Conservation (phyloP, 37 sponge, comb jelly and placozoan genomes). For the Agelas oroides region DNA sequence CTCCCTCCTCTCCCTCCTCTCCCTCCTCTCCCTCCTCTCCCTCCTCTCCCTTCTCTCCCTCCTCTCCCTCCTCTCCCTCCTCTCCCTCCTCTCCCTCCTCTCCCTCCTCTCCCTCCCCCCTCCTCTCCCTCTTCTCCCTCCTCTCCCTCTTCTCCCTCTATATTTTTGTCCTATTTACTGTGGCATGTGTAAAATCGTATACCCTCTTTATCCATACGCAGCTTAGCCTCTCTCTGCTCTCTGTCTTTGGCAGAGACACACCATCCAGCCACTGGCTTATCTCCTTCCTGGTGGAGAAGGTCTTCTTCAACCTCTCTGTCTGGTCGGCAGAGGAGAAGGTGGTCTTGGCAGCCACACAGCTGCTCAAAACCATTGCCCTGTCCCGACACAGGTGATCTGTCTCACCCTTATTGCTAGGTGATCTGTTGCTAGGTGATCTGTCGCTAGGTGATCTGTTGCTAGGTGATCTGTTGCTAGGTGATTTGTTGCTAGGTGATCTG, state of each 20-base stretch:
- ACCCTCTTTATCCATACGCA: neutral
- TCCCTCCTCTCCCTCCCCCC: neutral
- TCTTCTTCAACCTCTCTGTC: conserved; percentile 57
- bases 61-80: neutral
- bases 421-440: no score
- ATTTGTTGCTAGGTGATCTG: no score
- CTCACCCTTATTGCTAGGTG: no score
- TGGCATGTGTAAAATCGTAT: neutral
- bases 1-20: neutral
- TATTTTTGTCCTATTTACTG: no score
- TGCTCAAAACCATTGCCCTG: conserved; percentile 49
- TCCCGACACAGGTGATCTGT: conserved; percentile 3
- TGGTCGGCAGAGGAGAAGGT: conserved; percentile 81
- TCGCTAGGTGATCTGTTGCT: no score
- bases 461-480: no score
- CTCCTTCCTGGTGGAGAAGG: conserved; percentile 64
- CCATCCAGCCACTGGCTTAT: conserved; percentile 29
- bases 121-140: no score
- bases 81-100: no score
- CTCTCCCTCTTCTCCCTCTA: neutral
- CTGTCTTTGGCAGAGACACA: conserved; percentile 65
- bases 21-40: neutral
- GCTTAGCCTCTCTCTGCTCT: conserved; percentile 67
- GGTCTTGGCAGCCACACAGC: conserved; percentile 24
- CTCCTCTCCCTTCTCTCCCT: no score